Evolutionary conservation across 2,888 invertebrate species (phyloP), one percentile per base, ranked within the genome.

Genomic region (Hoplodrina blanda): DNA sequence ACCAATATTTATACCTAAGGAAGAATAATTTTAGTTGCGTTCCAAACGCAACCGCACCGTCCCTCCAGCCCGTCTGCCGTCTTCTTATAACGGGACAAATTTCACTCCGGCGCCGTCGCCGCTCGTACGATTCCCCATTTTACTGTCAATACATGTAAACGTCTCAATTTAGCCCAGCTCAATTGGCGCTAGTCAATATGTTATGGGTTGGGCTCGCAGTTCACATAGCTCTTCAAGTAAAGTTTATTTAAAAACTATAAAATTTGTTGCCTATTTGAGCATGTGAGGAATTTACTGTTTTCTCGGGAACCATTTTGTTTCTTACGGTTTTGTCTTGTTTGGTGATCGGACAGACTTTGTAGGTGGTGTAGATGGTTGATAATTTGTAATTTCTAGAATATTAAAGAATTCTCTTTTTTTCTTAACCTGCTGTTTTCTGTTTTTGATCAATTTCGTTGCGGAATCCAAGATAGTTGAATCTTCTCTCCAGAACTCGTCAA

Each of bases 121-220:
- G 86, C 80, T 85, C 83, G 87, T 86, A 87, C 84, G 86, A 91
- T 91, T 91, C 90, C 84, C 89, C 88, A 91, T 93, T 94, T 94
- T 93, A 93, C 91, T 92, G 95, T 93, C 95, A 92, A 93, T 94
- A 88, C 90, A 88, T 89, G 92, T 91, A 92, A 95, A 95, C 90
- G 92, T 94, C 95, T 95, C 94, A 93, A 95, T 95, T 92, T 91
- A 87, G 90, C 81, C 77, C 81, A 76, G 82, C 76, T 78, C 85
- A 66, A 87, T 84, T 76, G 85, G 77, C 69, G 65, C 73, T 80
- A 78, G 80, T 69, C 83, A 80, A 83, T 86, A 78, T 74, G 77
- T 84, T 86, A 85, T 81, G 44, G 83, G 76, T 63, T 73, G 61
- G 83, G 78, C 83, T 41, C 65, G 69, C 71, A 83, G 73, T 82